Evolutionary conservation across 2,888 invertebrate genomes (phyloP), one percentile per base, ranked within the genome.

Genomic region (Meiosimyza platycephala): DNA sequence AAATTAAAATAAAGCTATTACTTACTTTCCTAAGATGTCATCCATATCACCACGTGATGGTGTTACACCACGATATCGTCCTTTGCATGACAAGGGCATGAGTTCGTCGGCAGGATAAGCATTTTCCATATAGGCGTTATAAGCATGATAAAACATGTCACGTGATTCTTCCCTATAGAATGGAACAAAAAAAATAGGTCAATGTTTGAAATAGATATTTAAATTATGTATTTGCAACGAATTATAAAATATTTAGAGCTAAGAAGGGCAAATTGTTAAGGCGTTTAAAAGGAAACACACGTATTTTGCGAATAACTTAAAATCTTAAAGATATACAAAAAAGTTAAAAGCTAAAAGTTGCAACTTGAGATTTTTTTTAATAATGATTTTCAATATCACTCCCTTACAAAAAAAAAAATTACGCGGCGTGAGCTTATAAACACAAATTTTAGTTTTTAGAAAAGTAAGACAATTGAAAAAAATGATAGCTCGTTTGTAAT

Each of bases 81-180:
- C 99, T 83, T 93, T 93, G 87, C 99, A 99, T 82, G 95, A 95
- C 52, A 99, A 89, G 1, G 99, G 99, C 98, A 98, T 98, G 78
- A 99, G 88, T 88, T 99, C 99, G 89, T 99, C 99, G 18, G 98
- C 98, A 69, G 99, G 99, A 88, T 95, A 99, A 15, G 99, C 99
- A 89, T 98, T 94, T 81, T 95, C 95, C 97, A 98, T 98, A 82
- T 98, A 98, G 2, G 97, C 94, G 83, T 93, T 90, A 85, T 97
- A 98, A 5, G 96, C 98, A 90, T 98, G 98, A 86, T 96, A 95
- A 87, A 98, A 98, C 97, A 99, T 98, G 83, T 95, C 94, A 72
- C 95, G 90, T 15, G 97, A 92, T 88, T 97, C 95, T 82, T 96
- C 95, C 86, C 96, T 97, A 82, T 57, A 89, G 89, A 74, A 64